Percentiles rank a stretch among this genome's conserved stretches.
Evolutionary conservation across 1,140 invertebrate species (phyloP).

Genomic region (Chymomyza costata): DNA sequence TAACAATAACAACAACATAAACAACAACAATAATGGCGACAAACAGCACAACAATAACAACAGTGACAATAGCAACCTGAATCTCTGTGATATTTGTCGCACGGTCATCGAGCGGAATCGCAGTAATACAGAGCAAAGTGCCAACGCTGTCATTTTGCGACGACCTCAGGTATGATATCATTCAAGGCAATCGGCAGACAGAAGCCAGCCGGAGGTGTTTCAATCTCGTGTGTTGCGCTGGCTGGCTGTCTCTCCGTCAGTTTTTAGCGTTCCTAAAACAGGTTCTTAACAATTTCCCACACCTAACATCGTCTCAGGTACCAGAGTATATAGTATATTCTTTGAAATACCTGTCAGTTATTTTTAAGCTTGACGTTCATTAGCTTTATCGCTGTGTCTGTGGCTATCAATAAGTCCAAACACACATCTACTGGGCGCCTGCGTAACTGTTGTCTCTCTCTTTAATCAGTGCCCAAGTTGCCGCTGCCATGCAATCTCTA

Average conservation of each 20-base stretch:
- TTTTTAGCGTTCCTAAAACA: conserved; percentile 31
- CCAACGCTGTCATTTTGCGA: conserved; percentile 37
- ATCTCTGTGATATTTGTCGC: conserved; percentile 65
- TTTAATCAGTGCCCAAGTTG: conserved; percentile 33
- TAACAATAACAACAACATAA: conserved; percentile 16
- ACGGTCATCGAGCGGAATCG: conserved; percentile 57
- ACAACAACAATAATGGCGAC: conserved; percentile 23
- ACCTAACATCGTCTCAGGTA: conserved; percentile 15
- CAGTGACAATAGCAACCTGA: conserved; percentile 29
- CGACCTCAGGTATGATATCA: conserved; percentile 47
- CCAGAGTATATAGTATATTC: no score
- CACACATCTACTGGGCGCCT: conserved; percentile 5
- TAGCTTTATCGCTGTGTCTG: conserved; percentile 24
- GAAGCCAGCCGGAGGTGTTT: background rate
- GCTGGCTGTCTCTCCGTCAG: background rate
- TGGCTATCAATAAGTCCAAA: conserved; percentile 27
- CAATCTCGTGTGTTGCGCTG: background rate
- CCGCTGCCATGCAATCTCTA: no score
- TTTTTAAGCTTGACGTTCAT: conserved; percentile 49
- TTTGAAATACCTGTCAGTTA: conserved; percentile 25
- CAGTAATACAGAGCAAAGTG: conserved; percentile 52
- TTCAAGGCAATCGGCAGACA: background rate
- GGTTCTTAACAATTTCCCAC: conserved; percentile 46
- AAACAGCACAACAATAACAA: conserved; percentile 24
- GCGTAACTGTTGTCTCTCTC: conserved; percentile 26